These are phyloP conservation scores for Ovis aries DNA, from an alignment of 2,113 vertebrate genomes.

Conservation along the genomic window ARS-UI_Ramb_v3.0 NC_056056.1:121164501-121165000, in stretches of 20 bases:
- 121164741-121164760: not conserved
- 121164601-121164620: not conserved
- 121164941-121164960: not conserved
- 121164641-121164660: conserved; percentile 1
- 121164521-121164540: not conserved
- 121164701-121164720: not conserved
- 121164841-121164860: not conserved
- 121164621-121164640: not conserved
- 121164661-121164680: not conserved
- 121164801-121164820: not conserved
- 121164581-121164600: not conserved
- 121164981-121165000: not conserved
- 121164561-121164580: not conserved
- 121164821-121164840: not conserved
- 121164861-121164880: not conserved
- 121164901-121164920: not conserved
- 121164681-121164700: not conserved
- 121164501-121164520: not conserved
- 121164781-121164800: not conserved
- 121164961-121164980: not conserved
- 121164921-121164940: not conserved
- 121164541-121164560: not conserved
- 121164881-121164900: not conserved
- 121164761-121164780: not conserved
- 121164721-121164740: not conserved